Conservation (phyloP, 2,888 invertebrate genomes). For the Acleris literana region DNA sequence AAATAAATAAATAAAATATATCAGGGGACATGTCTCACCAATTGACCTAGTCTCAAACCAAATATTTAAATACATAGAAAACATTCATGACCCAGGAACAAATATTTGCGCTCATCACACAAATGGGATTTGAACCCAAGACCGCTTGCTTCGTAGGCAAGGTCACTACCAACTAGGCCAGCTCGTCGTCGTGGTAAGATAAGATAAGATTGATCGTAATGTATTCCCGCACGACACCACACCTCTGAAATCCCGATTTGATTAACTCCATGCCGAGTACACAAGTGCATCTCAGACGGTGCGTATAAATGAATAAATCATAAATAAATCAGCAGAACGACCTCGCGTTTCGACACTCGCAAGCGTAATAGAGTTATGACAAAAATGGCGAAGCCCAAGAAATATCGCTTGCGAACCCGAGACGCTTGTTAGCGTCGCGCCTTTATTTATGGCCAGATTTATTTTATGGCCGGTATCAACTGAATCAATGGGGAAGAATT, state of each 20-base stretch:
- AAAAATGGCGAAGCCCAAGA: conserved; percentile 79
- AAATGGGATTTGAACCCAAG: too few species aligned
- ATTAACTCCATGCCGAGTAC: neutral
- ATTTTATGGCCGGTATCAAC: conserved; percentile 77
- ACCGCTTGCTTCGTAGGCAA: too few species aligned
- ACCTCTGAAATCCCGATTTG: neutral
- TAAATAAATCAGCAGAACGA: conserved; percentile 68
- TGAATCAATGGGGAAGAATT: conserved; percentile 66
- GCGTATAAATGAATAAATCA: conserved; percentile 38
- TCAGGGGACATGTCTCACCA: too few species aligned
- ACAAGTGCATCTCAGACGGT: conserved; percentile 21
- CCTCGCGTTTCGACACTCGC: conserved; percentile 78
- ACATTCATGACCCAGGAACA: too few species aligned
- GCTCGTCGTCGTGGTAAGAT: too few species aligned
- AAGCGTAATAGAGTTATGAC: conserved; percentile 80
- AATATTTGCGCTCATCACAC: too few species aligned
- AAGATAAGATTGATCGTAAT: too few species aligned
- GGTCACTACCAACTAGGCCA: too few species aligned
- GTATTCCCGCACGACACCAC: too few species aligned
- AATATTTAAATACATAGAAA: too few species aligned
- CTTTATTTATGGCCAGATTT: conserved; percentile 84
- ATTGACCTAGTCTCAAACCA: too few species aligned
- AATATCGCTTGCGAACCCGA: conserved; percentile 81
- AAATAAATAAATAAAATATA: too few species aligned
- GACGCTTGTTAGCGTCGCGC: conserved; percentile 82